Base-by-base conservation (phyloP, 2,113 vertebrate genomes). In the Macquaria ambigua region DNA sequence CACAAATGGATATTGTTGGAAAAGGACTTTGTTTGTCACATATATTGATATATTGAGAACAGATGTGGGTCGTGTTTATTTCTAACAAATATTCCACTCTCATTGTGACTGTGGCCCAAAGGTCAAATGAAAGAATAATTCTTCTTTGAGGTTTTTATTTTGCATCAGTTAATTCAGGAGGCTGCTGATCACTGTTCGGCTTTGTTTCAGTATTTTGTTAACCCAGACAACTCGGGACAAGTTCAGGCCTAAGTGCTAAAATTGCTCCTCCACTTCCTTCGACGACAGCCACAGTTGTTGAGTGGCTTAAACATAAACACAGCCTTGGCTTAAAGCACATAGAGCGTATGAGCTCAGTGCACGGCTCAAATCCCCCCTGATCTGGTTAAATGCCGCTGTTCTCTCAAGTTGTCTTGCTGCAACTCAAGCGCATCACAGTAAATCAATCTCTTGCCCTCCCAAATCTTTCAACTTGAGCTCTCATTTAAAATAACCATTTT, bases 1-100 rank as follows among this genome's bases (percentile, higher is more conserved):
- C 66, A 80, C n/a, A 8, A 79, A 62, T 74, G 59, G 64, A 86
- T 82, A 69, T 73, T 72, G 43, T 77, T 82, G 75, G 79, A 63
- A 79, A 78, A 64, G 28, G 53, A 31, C 78, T 86, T 87, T 93
- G 84, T 91, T 92, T 91, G 82, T 92, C 85, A 81, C 78, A 67
- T 84, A 53, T 59, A 21, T 28, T 81, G 81, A 90, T 83, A 1
- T 62, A 92, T 83, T 89, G 74, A 81, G 50, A 93, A 81, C 89
- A 92, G 86, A 91, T 91, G 87, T 85, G 62, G 74, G 41, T 67
- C 31, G 43, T 91, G 86, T 89, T 93, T 93, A 87, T 89, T 81
- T 82, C 58, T 7, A 58, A 62, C 67, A 88, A 89, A 87, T 86
- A 88, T 63, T 79, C 84, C 16, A 11, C 66, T 83, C 66, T 81